Evolutionary conservation across 2,888 invertebrate species (phyloP).

Genomic region (Margaritifera margaritifera): DNA sequence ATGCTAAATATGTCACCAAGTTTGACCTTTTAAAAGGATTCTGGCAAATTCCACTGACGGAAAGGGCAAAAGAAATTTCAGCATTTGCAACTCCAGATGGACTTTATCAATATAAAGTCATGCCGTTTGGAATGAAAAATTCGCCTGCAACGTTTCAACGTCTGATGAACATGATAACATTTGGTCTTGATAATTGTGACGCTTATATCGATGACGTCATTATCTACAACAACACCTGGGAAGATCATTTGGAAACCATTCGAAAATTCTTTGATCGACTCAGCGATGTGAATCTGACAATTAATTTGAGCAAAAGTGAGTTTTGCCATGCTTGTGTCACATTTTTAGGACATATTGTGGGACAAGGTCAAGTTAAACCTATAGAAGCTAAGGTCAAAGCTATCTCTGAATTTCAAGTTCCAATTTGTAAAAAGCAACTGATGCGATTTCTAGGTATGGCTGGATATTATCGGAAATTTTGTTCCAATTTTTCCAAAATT

Average conservation of each 20-base stretch:
- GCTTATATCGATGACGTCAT: conserved; percentile 12
- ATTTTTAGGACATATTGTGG: too few species aligned
- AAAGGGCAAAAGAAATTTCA: conserved; percentile 20
- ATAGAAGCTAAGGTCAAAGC: too few species aligned
- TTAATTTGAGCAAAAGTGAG: too few species aligned
- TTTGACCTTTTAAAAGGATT: conserved; percentile 34
- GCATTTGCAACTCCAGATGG: conserved; percentile 20
- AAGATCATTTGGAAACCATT: conserved; percentile 8
- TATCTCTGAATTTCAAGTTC: too few species aligned
- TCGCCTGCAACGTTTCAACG: conserved; percentile 12
- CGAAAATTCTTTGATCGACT: neutral
- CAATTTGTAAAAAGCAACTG: too few species aligned
- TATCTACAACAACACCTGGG: conserved; percentile 5
- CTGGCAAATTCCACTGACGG: conserved; percentile 18
- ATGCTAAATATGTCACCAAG: conserved; percentile 23
- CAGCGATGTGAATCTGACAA: too few species aligned
- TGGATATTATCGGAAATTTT: too few species aligned
- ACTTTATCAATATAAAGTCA: conserved; percentile 18
- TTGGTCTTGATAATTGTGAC: too few species aligned
- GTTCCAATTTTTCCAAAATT: too few species aligned
- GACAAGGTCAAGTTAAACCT: too few species aligned
- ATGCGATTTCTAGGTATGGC: too few species aligned
- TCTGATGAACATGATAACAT: conserved; percentile 5
- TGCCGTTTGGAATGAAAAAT: conserved; percentile 25
- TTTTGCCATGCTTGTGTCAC: too few species aligned